Conservation (phyloP, 2,797 vertebrate species). For the Amphiprion clarkii region DNA sequence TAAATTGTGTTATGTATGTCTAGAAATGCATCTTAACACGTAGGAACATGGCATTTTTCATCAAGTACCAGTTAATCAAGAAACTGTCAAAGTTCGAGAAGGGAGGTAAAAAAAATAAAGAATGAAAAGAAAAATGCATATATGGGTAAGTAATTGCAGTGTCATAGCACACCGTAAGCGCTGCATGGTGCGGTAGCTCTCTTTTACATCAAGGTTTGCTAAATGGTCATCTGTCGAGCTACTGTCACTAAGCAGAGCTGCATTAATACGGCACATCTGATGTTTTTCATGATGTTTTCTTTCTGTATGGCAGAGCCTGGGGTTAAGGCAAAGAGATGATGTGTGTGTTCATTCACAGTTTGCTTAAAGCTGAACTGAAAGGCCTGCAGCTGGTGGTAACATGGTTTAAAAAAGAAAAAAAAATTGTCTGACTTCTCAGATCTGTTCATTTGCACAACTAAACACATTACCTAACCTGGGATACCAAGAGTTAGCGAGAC, state of each 20-base stretch:
- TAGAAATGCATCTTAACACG: not conserved
- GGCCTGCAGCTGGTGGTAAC: conserved; percentile 20
- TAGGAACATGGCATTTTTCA: not conserved
- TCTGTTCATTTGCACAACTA: conserved; percentile 38
- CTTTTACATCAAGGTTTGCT: not conserved
- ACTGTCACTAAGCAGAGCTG: not conserved
- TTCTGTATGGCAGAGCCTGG: not conserved
- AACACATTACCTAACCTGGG: not conserved
- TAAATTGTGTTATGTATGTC: not conserved
- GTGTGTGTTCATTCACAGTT: conserved; percentile 26
- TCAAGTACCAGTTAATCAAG: not conserved
- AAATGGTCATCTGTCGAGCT: not conserved
- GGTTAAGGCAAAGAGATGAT: conserved; percentile 3
- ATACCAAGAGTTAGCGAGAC: not conserved
- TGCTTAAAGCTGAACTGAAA: conserved; percentile 16
- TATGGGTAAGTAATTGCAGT: not conserved
- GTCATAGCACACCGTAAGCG: not conserved
- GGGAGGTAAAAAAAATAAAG: not conserved
- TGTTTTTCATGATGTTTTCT: not conserved
- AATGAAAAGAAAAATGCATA: not conserved
- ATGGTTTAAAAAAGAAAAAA: not conserved
- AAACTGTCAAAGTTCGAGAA: not conserved
- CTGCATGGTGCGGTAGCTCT: not conserved
- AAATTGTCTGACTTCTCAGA: conserved; percentile 18
- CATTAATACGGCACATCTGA: not conserved